These are phyloP conservation scores for Pandemis corylana DNA, from an alignment of 2,888 invertebrate species.

Conservation along the genomic window DNA sequence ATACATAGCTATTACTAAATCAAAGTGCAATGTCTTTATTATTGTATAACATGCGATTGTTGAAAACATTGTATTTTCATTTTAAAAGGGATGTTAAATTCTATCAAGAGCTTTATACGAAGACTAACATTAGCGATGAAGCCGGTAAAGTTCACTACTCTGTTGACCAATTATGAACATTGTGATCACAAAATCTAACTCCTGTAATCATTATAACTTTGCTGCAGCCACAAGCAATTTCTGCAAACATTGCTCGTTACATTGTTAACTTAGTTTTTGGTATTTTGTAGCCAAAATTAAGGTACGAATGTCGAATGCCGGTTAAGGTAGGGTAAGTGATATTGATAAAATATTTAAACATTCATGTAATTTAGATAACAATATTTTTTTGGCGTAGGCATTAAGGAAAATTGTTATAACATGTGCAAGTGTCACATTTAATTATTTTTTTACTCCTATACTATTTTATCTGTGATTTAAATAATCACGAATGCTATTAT, in stretches of 20 bases:
- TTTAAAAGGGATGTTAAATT: too few species aligned
- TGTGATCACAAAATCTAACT: slow-evolving; percentile 1
- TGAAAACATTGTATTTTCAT: too few species aligned
- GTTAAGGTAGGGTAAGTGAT: neutral
- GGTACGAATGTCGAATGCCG: neutral
- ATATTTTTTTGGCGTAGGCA: neutral
- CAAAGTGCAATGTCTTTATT: too few species aligned
- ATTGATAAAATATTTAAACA: neutral
- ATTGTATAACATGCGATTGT: too few species aligned
- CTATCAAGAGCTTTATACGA: too few species aligned
- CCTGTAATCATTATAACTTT: slow-evolving; percentile 31
- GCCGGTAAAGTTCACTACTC: neutral
- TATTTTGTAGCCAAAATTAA: slow-evolving; percentile 10
- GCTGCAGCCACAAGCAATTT: slow-evolving; percentile 19
- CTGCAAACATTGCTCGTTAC: slow-evolving; percentile 13
- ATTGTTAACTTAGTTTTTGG: slow-evolving; percentile 16
- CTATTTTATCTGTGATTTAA: too few species aligned
- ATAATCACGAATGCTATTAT: too few species aligned
- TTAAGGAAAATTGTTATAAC: neutral
- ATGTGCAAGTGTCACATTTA: neutral
- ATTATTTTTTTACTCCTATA: neutral
- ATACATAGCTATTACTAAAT: too few species aligned
- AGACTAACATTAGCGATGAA: too few species aligned
- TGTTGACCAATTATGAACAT: slow-evolving; percentile 22
- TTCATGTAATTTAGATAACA: neutral